Base-by-base conservation (phyloP, 2,113 vertebrate species). In the Archilochus colubris region DNA sequence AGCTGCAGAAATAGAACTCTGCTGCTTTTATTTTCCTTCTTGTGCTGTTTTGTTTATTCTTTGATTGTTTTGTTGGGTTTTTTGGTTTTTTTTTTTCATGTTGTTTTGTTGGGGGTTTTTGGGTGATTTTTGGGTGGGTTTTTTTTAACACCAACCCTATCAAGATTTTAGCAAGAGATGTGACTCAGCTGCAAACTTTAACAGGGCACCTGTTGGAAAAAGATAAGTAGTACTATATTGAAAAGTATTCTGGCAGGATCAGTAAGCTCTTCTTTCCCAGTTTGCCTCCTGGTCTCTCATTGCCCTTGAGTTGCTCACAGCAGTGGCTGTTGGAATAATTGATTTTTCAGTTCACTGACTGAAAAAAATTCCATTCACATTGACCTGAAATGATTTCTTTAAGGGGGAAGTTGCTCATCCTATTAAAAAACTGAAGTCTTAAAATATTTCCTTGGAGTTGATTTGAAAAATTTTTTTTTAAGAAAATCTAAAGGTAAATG, bases 291-390 rank as follows among this genome's bases (percentile, higher is more conserved):
- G 36, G 28, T 91, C 72, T 94, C 78, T 50, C 55, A 61, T 55
- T 97, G 89, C 63, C 93, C 94, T 93, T 95, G 91, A 93, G 84
- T 46, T 82, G 19, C 70, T 78, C 87, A 55, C 48, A 79, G 91
- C 82, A 90, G 51, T 67, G 46, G 13, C 82, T 88, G 72, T 90
- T 80, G 72, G 43, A 91, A 86, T 95, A 94, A 95, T 90, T 92
- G 92, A 90, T 96, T 96, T 96, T 93, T 95, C 95, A 93, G 91
- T 92, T 93, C 92, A 93, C 82, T 94, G 94, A 59, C 82, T 83
- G 94, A 96, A 96, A 95, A 89, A 94, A 88, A 68, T 86, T 93
- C 79, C 75, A 69, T 88, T 82, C 90, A 89, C 76, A 74, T 59
- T 94, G 93, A 94, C 85, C 75, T 9, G 3, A 85, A 93, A 88